Evolutionary conservation across 1,140 invertebrate genomes (phyloP).

Genomic region (Caenorhabditis briggsae): DNA sequence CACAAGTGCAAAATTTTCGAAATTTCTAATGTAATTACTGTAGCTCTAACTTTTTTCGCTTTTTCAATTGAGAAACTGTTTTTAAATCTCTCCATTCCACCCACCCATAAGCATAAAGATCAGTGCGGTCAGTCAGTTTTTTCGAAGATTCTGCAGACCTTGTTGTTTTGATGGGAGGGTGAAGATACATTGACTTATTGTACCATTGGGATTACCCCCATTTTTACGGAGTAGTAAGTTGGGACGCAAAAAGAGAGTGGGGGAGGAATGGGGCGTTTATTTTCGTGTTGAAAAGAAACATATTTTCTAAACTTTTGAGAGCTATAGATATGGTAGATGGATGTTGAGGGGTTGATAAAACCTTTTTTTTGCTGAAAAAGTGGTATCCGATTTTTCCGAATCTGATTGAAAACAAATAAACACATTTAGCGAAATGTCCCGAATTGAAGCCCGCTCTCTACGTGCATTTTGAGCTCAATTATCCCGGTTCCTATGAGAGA

Average conservation of each 20-base stretch:
- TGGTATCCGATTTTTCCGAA: too few relatives aligned
- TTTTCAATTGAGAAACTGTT: too few relatives aligned
- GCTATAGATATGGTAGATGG: too few relatives aligned
- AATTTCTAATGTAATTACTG: neutral
- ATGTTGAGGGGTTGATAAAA: too few relatives aligned
- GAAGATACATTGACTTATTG: conserved; percentile 10
- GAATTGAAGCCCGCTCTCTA: too few relatives aligned
- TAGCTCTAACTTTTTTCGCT: too few relatives aligned
- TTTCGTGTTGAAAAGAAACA: conserved; percentile 16
- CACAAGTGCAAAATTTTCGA: neutral
- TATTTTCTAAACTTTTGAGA: neutral
- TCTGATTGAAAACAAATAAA: too few relatives aligned
- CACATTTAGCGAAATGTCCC: too few relatives aligned
- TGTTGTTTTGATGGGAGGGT: neutral
- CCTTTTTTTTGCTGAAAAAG: too few relatives aligned
- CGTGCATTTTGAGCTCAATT: too few relatives aligned
- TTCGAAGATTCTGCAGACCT: neutral
- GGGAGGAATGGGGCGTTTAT: neutral
- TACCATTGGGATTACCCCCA: neutral
- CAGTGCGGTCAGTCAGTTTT: neutral
- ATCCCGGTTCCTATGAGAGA: too few relatives aligned
- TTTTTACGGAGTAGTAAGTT: neutral
- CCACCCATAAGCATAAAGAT: conserved; percentile 8
- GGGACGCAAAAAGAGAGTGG: neutral
- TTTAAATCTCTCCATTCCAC: too few relatives aligned